Percentiles rank a stretch among this genome's conserved stretches.
phyloP scores from a whole-genome alignment of 2,113 vertebrate genomes.

The Calypte anna region DNA sequence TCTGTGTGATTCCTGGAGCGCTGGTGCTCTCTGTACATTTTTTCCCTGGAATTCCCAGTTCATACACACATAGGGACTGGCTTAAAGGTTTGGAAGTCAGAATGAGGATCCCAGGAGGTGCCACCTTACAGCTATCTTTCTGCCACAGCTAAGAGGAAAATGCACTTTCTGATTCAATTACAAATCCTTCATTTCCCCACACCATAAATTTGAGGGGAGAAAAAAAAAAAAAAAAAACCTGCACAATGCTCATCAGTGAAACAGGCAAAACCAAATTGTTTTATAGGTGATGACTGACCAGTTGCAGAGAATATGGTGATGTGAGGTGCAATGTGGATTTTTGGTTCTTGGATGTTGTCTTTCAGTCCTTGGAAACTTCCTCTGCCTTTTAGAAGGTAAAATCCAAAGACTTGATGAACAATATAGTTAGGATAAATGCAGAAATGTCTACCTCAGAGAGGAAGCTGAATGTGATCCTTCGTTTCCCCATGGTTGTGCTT shows the following conservation, averaged over 20 bases:
- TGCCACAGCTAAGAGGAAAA: neutral
- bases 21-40: neutral
- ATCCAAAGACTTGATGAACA: neutral
- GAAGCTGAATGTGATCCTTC: neutral
- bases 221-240: neutral
- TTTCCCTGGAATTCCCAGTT: neutral
- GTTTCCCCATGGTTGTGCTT: neutral
- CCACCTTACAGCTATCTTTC: neutral
- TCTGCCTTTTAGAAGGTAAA: neutral
- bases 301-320: neutral
- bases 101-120: neutral
- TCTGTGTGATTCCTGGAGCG: neutral
- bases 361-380: neutral
- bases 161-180: neutral
- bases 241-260: neutral
- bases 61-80: rapidly evolving
- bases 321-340: neutral
- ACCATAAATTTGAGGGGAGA: neutral
- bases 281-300: neutral
- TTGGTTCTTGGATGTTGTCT: neutral
- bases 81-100: neutral
- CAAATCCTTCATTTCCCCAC: neutral
- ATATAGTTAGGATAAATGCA: neutral
- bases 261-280: neutral
- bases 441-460: neutral